Percentiles rank a stretch among this genome's conserved stretches.
Evolutionary conservation across 2,113 vertebrate species (phyloP).

Genomic region (Bungarus multicinctus): DNA sequence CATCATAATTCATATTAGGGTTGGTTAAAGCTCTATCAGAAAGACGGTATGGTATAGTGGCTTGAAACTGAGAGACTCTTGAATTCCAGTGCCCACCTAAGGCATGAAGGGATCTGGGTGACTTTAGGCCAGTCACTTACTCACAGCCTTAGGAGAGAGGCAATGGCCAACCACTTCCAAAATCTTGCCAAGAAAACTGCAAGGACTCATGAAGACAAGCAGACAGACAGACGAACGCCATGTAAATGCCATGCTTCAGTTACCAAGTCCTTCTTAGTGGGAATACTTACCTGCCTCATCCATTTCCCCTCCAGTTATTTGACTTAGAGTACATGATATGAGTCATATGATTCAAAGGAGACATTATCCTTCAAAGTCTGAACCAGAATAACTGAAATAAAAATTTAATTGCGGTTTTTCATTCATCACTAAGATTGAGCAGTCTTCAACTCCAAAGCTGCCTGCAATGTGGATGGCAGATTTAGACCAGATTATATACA

Average conservation of each 20-base stretch:
- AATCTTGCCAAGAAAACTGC: neutral
- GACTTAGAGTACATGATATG: neutral
- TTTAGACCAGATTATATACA: neutral
- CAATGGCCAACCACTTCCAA: neutral
- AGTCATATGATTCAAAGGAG: neutral
- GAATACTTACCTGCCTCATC: neutral
- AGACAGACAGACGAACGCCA: neutral
- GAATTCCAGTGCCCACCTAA: neutral
- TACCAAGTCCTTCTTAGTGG: neutral
- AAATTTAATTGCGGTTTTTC: neutral
- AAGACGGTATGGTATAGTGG: neutral
- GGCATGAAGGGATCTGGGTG: neutral
- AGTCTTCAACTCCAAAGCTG: neutral
- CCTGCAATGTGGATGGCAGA: neutral
- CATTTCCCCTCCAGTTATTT: neutral
- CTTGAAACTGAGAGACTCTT: neutral
- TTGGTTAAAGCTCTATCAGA: neutral
- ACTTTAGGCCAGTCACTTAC: neutral
- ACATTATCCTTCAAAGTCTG: neutral
- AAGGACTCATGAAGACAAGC: neutral
- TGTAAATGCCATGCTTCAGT: neutral
- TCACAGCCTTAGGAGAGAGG: neutral
- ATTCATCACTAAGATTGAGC: neutral
- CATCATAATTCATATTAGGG: neutral
- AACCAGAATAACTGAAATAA: neutral